A percentile compares a stretch with the other conserved stretches of the same genome.
phyloP scores from a whole-genome alignment of 2,888 invertebrate species.

The Leptarthrus brevirostris region DNA sequence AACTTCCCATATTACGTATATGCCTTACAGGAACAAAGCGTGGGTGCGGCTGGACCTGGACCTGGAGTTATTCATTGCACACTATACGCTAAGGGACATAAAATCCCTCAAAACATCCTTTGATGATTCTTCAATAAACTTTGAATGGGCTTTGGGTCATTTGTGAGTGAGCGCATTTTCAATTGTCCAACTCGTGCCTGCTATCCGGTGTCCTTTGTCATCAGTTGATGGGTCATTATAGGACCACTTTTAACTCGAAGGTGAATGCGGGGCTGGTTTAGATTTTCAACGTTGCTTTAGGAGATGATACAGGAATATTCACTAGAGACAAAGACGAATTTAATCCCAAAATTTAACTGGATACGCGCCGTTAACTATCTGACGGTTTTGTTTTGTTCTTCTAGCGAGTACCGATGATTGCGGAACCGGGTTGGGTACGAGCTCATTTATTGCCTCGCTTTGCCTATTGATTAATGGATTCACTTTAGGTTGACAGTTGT shows the following conservation, averaged over 20 bases:
- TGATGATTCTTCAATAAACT: conserved; percentile 29
- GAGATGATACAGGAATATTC: conserved; percentile 20
- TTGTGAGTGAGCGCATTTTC: conserved; percentile 12
- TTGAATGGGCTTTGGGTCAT: conserved; percentile 28
- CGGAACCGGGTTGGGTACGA: not conserved
- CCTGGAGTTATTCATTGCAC: not conserved
- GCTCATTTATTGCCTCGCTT: conserved; percentile 20
- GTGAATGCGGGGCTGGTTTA: conserved; percentile 7
- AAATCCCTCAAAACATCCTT: conserved; percentile 27
- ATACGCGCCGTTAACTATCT: conserved; percentile 43
- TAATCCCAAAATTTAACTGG: conserved; percentile 17
- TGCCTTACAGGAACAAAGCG: not conserved
- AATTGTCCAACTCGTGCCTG: conserved; percentile 17
- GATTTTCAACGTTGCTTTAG: not conserved
- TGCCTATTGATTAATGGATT: conserved; percentile 27
- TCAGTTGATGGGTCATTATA: conserved; percentile 31
- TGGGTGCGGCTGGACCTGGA: not conserved
- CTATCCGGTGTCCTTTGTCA: not conserved
- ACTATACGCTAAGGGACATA: conserved; percentile 21
- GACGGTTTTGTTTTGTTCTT: conserved; percentile 32
- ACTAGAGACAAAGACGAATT: conserved; percentile 14
- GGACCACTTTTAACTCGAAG: conserved; percentile 12
- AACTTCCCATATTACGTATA: conserved; percentile 10
- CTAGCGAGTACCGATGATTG: not conserved
- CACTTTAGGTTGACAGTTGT: not conserved